Evolutionary conservation across 2,888 invertebrate species (phyloP).

Genomic region (Thyatira batis): DNA sequence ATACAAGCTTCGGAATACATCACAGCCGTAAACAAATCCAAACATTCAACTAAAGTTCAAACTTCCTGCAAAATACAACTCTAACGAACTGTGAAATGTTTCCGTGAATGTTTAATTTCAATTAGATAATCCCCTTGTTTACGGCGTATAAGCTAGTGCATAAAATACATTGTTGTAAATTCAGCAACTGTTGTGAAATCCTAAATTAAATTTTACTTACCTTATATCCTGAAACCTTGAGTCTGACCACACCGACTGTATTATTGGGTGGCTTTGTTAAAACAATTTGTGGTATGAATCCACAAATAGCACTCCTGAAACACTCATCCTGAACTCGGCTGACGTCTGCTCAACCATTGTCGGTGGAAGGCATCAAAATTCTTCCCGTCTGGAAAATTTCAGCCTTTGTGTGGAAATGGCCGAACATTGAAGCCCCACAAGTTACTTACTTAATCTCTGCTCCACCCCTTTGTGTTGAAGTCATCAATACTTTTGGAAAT

Average conservation of each 20-base stretch:
- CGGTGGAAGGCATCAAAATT: constrained; percentile 61
- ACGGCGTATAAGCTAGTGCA: background rate
- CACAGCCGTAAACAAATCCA: background rate
- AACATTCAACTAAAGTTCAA: background rate
- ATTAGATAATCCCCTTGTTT: background rate
- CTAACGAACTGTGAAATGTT: constrained; percentile 3
- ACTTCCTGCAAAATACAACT: constrained; percentile 2
- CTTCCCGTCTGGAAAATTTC: constrained; percentile 66
- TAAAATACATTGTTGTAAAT: background rate
- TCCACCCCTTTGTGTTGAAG: constrained; percentile 59
- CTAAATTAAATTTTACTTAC: constrained; percentile 43
- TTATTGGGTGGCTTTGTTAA: constrained; percentile 43
- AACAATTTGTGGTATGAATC: constrained; percentile 55
- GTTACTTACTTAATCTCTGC: constrained; percentile 70
- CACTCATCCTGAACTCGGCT: constrained; percentile 48
- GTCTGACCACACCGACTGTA: constrained; percentile 48
- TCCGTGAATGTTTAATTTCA: background rate
- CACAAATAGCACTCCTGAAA: constrained; percentile 57
- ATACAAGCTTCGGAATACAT: background rate
- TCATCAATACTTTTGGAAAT: constrained; percentile 71
- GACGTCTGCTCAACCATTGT: constrained; percentile 58
- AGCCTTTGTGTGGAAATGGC: constrained; percentile 58
- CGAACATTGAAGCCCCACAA: constrained; percentile 64
- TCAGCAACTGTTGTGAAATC: constrained; percentile 19
- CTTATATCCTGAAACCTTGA: constrained; percentile 36